A percentile compares a stretch with the other conserved stretches of the same genome.
These are phyloP conservation scores for Melanitta fusca DNA, from an alignment of 2,797 vertebrate genomes.

Conservation along the genomic window DNA sequence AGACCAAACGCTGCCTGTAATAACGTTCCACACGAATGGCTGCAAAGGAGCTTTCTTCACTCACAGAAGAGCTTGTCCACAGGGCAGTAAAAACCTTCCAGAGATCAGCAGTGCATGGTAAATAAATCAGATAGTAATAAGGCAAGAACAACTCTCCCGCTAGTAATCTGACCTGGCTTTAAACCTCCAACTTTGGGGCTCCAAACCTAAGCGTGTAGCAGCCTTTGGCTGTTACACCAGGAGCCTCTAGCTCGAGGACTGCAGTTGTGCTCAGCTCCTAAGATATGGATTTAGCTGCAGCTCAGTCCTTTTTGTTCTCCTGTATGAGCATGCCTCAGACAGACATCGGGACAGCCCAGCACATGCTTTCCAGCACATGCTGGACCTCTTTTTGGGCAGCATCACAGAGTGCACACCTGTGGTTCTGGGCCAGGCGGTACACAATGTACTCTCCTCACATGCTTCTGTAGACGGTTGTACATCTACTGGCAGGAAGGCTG, in stretches of 20 bases:
- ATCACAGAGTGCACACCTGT: background rate
- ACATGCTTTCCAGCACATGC: background rate
- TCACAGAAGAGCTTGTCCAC: background rate
- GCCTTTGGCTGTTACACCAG: background rate
- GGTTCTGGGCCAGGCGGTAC: fast-evolving
- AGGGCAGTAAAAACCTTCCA: background rate
- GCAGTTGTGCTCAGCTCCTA: background rate
- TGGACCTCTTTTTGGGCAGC: background rate
- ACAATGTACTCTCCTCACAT: background rate
- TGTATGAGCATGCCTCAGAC: background rate
- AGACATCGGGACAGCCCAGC: background rate
- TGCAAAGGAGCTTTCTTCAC: background rate
- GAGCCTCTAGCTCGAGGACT: background rate
- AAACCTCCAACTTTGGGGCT: background rate
- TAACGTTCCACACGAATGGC: background rate
- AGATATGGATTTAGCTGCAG: background rate
- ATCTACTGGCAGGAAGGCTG: background rate
- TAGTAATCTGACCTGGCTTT: background rate
- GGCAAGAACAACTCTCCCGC: background rate
- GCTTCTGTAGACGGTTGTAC: background rate
- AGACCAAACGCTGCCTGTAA: background rate
- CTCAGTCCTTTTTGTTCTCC: background rate
- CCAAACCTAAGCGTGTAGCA: background rate
- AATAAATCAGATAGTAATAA: background rate
- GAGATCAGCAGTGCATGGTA: background rate